These are phyloP conservation scores for Chorisops tibialis DNA, from an alignment of 2,888 invertebrate genomes.

Conservation along the genomic window DNA sequence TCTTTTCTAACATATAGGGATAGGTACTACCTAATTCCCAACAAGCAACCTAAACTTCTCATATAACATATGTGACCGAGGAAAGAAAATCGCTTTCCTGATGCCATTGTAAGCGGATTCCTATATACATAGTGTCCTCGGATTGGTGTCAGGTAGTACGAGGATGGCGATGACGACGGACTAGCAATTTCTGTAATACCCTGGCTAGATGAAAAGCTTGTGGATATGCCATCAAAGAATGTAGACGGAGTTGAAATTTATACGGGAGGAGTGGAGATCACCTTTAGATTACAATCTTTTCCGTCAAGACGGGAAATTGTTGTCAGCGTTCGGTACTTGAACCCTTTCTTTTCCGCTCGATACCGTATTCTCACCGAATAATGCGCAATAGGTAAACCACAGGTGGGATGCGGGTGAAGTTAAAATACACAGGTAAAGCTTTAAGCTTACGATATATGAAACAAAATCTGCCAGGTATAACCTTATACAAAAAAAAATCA, in stretches of 20 bases:
- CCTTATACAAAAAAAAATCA: no score
- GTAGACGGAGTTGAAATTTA: conserved; percentile 7
- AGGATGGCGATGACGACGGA: no score
- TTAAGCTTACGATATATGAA: no score
- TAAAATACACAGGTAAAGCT: no score
- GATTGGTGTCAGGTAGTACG: conserved; percentile 26
- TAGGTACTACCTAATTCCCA: not conserved
- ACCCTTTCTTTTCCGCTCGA: not conserved
- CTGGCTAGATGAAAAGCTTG: conserved; percentile 1
- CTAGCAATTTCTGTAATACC: conserved; percentile 12
- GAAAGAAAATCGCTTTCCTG: conserved; percentile 20
- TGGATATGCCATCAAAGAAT: not conserved
- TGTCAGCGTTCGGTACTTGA: conserved; percentile 20
- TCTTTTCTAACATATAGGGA: no score
- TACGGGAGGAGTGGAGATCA: conserved; percentile 1
- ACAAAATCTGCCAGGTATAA: no score
- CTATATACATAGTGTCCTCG: conserved; percentile 18
- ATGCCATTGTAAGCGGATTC: conserved; percentile 19
- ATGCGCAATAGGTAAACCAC: no score
- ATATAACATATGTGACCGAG: no score
- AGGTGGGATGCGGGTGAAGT: no score
- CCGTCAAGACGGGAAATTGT: conserved; percentile 30
- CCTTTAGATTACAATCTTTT: conserved; percentile 28
- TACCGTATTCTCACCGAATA: not conserved
- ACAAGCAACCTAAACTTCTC: no score